Evolutionary conservation across 1,140 invertebrate species (phyloP), one percentile per base, ranked within the genome.

Genomic region (Drosophila obscura): DNA sequence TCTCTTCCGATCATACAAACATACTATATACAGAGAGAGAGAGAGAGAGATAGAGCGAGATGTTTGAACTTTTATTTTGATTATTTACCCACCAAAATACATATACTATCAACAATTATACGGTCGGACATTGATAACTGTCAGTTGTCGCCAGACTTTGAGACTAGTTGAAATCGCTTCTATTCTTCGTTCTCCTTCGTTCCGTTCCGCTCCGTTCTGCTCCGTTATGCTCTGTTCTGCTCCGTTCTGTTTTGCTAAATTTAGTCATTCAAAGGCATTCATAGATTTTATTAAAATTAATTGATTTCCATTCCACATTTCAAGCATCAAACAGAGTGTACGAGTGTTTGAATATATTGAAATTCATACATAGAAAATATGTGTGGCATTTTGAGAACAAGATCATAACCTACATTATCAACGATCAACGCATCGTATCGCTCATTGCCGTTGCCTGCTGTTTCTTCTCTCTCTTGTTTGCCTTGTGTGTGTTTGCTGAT

Each of bases 351-450:
- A 39, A 13, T 39, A 39, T 39, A 39, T 39, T 39, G 35, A 39
- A 39, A 39, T 5, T 39, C 35, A 73, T 60, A 55, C 44, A 43
- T 22, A 26, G 15, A 64, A 67, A 75, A 63, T 69, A 50, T 49
- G 46, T 16, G 26, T 48, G 49, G 74, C 56, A 57, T 48, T 61
- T 51, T 39, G 35, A 39, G 39, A 59, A 72, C 60, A 63, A 80
- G 73, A 85, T 84, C 77, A 67, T 85, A 85, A 84, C 59, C 77
- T 60, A 77, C 44, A 85, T 77, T 81, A 39, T 39, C 35, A 39
- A 13, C 35, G 35, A 75, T 19, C 19, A n/a, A n/a, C 22, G 22
- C 2, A 24, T 84, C 55, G 56, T 46, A 35, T 44, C 48, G 39
- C 31, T 26, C 24, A 11, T 62, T 72, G 56, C 5, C 24, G 15